Evolutionary conservation across 2,797 vertebrate genomes (phyloP), one percentile per base, ranked within the genome.

Genomic region (Neosilurus hyrtlii): DNA sequence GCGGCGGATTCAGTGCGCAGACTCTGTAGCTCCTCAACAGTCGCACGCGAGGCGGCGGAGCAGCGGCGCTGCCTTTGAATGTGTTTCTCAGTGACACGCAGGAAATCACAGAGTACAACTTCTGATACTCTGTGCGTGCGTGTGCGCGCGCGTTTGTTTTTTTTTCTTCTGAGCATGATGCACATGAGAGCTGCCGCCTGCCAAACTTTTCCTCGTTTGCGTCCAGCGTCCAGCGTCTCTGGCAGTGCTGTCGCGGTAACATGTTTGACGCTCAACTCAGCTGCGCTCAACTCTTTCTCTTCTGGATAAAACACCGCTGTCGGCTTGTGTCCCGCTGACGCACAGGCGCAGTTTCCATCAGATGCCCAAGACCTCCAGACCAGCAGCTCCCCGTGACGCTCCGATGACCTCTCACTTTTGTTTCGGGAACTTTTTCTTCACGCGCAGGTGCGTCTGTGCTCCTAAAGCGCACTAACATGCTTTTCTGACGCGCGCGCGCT

Each of bases 61-160:
- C 26, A 52, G 87, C 79, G 72, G 65, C n/a, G 73, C 49, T 52
- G 51, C 30, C 66, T 61, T 82, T 88, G 72, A 85, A 82, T 84
- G 79, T 22, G 84, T 9, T 87, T 82, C 26, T 86, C 84, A 84
- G 43, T 7, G 24, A 57, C 15, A 56, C 26, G 20, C 14, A 72
- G 12, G 9, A 16, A 20, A 61, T 14, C 75, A 63, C n/a, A 26
- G 15, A 24, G 12, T 35, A 14, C 30, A 35, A 1, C 6, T 63
- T 14, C 14, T 9, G 1, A 65, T 11, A 63, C 15, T 49, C 6
- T 30, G 24, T 65, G 0, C 6, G 15, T 59, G 16, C 35, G n/a
- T 59, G 2, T 63, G n/a, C 0, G 3, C 26, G 10, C 26, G 11
- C 26, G 9, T 63, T 10, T 62, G 0, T 26, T 0, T 12, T 12